These are phyloP conservation scores for Dromiciops gliroides DNA, from an alignment of 2,113 vertebrate genomes.

Conservation along the genomic window DNA sequence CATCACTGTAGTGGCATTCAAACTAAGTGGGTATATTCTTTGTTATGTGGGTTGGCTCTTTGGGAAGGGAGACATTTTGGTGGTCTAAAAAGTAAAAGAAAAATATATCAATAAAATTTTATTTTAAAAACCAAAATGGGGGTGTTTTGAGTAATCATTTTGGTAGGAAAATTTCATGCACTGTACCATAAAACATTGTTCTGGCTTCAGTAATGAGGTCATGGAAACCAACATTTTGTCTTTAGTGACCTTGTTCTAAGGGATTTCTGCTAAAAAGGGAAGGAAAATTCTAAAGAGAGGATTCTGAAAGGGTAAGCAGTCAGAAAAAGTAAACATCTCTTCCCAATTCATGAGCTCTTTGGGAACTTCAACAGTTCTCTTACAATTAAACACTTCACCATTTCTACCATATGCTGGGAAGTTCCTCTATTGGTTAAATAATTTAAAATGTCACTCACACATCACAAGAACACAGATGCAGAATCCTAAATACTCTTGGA, in stretches of 20 bases:
- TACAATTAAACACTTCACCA: slow-evolving; percentile 31
- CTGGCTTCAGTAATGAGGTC: slow-evolving; percentile 47
- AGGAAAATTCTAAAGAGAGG: slow-evolving; percentile 10
- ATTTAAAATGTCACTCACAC: slow-evolving; percentile 58
- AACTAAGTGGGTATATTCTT: slow-evolving; percentile 46
- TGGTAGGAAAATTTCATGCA: slow-evolving; percentile 51
- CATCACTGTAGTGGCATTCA: slow-evolving; percentile 41
- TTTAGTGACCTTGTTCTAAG: slow-evolving; percentile 41
- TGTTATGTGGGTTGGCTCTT: neutral
- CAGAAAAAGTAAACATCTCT: slow-evolving; percentile 23
- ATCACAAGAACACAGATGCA: slow-evolving; percentile 36
- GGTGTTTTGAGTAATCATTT: slow-evolving; percentile 48
- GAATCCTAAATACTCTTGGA: neutral
- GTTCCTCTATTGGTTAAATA: slow-evolving; percentile 30
- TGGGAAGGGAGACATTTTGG: neutral
- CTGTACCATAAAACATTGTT: slow-evolving; percentile 34
- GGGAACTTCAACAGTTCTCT: slow-evolving; percentile 14
- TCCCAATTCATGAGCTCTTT: slow-evolving; percentile 19
- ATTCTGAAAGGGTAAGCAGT: neutral
- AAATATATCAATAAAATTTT: neutral
- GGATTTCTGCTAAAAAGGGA: neutral
- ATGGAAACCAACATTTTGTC: slow-evolving; percentile 38
- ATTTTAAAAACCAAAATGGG: neutral
- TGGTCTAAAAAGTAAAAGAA: neutral
- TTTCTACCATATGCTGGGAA: slow-evolving; percentile 23